Base-by-base conservation (phyloP, 2,888 invertebrate genomes). In the Xylota sylvarum region DNA sequence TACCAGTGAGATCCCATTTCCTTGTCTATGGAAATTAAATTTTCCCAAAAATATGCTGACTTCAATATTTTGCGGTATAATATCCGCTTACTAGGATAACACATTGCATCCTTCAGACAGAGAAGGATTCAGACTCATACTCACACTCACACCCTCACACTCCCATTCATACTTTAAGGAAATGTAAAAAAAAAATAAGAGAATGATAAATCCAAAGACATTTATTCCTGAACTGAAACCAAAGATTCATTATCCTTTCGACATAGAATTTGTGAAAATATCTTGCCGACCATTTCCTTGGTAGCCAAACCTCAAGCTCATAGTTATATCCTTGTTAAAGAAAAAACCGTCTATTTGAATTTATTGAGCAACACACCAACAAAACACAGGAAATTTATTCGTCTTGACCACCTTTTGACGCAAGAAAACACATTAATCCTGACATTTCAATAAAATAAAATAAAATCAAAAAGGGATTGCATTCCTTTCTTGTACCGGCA, bases 351-450 rank as follows among this genome's bases (percentile, higher is more conserved):
- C 23, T 23, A 32, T 37, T 2, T 3, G 6, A 23, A 23, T 23
- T 19, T 69, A 30, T 52, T 46, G 56, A 48, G 32, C 35, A 2
- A 35, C 32, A 10, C 37, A 7, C 37, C 37, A 55, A 56, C 69
- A 70, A 70, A 48, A 58, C 35, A 73, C 46, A 73, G 40, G 48
- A 73, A 73, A 86, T 86, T 82, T 82, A 86, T 86, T 82, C 77
- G 77, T 86, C 86, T 82, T 78, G 86, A 86, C 86, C 86, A 82
- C 86, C 86, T 86, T 86, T 78, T 82, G 82, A 86, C 86, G 82
- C 86, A 86, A 82, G 77, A 73, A 86, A 86, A 82, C 86, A 77
- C 86, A 86, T 86, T 82, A 86, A 86, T 86, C 86, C 78, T 82
- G 82, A 82, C 82, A 78, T 86, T 86, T 86, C 86, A 86, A 86